Base-by-base conservation (phyloP, 2,113 vertebrate genomes). In the Lampris incognitus region DNA sequence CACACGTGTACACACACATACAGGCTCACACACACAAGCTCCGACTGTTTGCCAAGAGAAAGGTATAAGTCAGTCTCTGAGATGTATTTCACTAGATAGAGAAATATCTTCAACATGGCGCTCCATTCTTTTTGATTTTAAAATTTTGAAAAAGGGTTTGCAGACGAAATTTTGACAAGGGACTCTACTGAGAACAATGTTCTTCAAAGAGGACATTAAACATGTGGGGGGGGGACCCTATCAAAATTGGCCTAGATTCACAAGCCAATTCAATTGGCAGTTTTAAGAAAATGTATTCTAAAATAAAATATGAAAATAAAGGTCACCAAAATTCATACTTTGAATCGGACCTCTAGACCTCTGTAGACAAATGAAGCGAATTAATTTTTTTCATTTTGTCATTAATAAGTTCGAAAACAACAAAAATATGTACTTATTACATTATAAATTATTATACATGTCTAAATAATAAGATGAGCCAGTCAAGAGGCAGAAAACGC, bases 1-100 rank as follows among this genome's bases (percentile, higher is more conserved):
- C 75, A 51, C 50, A 52, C 68, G 60, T 42, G 51, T 63, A 56
- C 62, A 54, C 67, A 63, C 9, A 49, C 54, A 59, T 57, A 13
- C 55, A 40, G 8, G 55, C 60, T 36, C 66, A 39, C 37, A 38
- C 39, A 64, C 65, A 58, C 60, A 38, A 13, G 5, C 24, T 24
- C 24, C 24, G 74, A 71, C 63, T 74, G n/a, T 40, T 52, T 0
- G 6, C 40, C 71, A 6, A 57, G 49, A 78, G 24, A 61, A 72
- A 38, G 50, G 48, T 66, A 5, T 48, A 3, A 62, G 36, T 49
- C 52, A 6, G 61, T 50, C 9, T 66, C 2, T 11, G 50, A 10
- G 4, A 56, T 6, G 11, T 36, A 56, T 56, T 56, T 2, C 37
- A 60, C 24, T 38, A 38, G 6, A 63, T n/a, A 52, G 10, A 66